Conservation (phyloP, 30 jellyfish, hydroid and myxozoan species). For the Cassiopea andromeda region DNA sequence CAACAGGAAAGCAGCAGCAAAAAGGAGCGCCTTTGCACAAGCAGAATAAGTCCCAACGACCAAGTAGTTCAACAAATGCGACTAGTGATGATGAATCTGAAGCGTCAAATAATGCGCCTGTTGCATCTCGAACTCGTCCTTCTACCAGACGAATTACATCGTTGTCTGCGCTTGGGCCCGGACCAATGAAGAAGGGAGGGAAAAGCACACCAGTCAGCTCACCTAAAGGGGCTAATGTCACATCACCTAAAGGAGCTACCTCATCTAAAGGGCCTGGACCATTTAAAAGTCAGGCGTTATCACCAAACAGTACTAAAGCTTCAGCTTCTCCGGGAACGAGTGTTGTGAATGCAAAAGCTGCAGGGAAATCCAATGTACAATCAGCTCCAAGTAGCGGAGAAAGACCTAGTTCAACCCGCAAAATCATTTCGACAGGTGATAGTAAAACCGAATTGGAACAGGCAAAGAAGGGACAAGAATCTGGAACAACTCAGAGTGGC, state of each 20-base stretch:
- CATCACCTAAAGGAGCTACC: conserved; percentile 26
- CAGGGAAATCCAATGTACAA: background rate
- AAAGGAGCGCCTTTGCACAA: conserved; percentile 8
- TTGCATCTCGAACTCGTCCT: conserved; percentile 75
- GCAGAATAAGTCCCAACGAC: background rate
- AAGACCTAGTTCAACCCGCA: background rate
- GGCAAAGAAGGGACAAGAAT: background rate
- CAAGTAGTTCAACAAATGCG: background rate
- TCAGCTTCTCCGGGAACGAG: conserved; percentile 3
- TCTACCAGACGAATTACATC: conserved; percentile 65
- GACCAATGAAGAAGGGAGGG: conserved; percentile 39
- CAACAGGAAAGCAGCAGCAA: background rate
- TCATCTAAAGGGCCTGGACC: conserved; percentile 1
- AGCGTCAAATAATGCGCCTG: conserved; percentile 53
- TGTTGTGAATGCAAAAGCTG: conserved; percentile 6
- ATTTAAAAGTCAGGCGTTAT: background rate
- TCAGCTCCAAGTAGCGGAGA: background rate
- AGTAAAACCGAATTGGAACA: background rate
- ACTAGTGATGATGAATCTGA: conserved; percentile 14
- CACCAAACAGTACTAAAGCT: conserved; percentile 7
- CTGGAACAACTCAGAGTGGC: background rate
- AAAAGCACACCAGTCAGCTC: conserved; percentile 40
- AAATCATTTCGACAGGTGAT: background rate
- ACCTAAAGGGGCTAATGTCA: conserved; percentile 22
- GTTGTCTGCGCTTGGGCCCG: conserved; percentile 52